A percentile compares a stretch with the other conserved stretches of the same genome.
Evolutionary conservation across 2,797 vertebrate genomes (phyloP).

Genomic region (Nannoperca obscura): DNA sequence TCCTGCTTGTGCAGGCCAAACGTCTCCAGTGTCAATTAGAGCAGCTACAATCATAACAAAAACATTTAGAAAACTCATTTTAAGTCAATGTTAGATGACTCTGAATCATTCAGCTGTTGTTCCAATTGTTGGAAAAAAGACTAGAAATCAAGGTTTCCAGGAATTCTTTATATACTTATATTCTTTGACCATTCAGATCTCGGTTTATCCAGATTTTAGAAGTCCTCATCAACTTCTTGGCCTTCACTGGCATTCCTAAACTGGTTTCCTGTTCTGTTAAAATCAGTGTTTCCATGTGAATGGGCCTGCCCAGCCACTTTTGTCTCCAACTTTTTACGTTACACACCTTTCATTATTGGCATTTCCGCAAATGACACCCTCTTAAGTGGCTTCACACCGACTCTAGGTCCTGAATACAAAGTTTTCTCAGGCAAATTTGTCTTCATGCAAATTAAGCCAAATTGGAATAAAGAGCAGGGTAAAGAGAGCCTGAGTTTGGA

Average conservation of each 20-base stretch:
- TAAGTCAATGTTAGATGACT: slow-evolving; percentile 33
- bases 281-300: slow-evolving; percentile 44
- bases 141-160: slow-evolving; percentile 21
- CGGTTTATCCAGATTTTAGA: slow-evolving; percentile 20
- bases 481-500: slow-evolving; percentile 33
- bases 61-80: slow-evolving; percentile 36
- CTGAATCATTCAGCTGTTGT: slow-evolving; percentile 38
- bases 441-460: slow-evolving; percentile 38
- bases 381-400: slow-evolving; percentile 49
- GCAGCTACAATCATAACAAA: slow-evolving; percentile 11
- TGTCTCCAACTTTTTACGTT: slow-evolving; percentile 50
- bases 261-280: slow-evolving; percentile 52
- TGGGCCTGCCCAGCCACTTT: slow-evolving; percentile 35
- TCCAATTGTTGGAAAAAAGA: slow-evolving; percentile 26
- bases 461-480: slow-evolving; percentile 19
- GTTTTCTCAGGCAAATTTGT: slow-evolving; percentile 56
- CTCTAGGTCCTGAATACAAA: slow-evolving; percentile 50
- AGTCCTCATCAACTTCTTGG: slow-evolving; percentile 24
- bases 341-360: slow-evolving; percentile 56
- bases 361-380: slow-evolving; percentile 49
- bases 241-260: slow-evolving; percentile 33
- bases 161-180: slow-evolving; percentile 11
- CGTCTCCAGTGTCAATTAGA: slow-evolving; percentile 30
- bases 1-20: background rate
- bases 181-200: slow-evolving; percentile 12